Evolutionary conservation across 2,797 vertebrate genomes (phyloP).

Genomic region (Rhyacichthys aspro): DNA sequence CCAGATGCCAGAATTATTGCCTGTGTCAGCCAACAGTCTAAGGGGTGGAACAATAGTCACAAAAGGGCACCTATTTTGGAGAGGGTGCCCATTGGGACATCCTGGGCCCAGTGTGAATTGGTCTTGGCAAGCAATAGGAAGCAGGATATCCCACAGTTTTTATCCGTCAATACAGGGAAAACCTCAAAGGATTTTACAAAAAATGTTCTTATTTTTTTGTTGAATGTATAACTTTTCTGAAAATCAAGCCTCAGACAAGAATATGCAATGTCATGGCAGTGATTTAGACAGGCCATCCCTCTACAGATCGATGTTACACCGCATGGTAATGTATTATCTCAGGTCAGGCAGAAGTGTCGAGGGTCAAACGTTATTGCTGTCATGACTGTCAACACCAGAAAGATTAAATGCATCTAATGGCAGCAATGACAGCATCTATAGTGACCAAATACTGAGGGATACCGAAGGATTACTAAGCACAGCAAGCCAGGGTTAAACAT

Average conservation of each 20-base stretch:
- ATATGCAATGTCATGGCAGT: constrained; percentile 4
- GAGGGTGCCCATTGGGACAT: constrained; percentile 65
- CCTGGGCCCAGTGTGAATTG: constrained; percentile 51
- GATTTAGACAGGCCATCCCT: constrained; percentile 13
- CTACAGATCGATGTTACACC: constrained; percentile 35
- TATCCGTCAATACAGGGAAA: constrained; percentile 14
- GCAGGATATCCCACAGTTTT: constrained; percentile 38
- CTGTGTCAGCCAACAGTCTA: constrained; percentile 78
- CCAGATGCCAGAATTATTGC: constrained; percentile 79
- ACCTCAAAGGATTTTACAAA: neutral
- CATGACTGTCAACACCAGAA: constrained; percentile 51
- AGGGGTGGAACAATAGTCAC: constrained; percentile 72
- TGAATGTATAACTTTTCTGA: neutral
- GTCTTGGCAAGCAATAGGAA: constrained; percentile 35
- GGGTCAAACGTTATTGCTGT: constrained; percentile 49
- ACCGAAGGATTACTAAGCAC: constrained; percentile 23
- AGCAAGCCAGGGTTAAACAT: constrained; percentile 22
- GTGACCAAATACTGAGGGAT: constrained; percentile 25
- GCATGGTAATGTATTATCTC: constrained; percentile 26
- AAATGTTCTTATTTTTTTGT: constrained; percentile 4
- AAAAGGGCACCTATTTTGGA: constrained; percentile 67
- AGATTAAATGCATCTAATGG: constrained; percentile 60
- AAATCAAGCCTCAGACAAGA: neutral
- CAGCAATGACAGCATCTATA: constrained; percentile 55
- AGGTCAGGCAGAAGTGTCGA: constrained; percentile 28